These are phyloP conservation scores for Choristoneura fumiferana DNA, from an alignment of 1,140 invertebrate species.

Conservation along the genomic window DNA sequence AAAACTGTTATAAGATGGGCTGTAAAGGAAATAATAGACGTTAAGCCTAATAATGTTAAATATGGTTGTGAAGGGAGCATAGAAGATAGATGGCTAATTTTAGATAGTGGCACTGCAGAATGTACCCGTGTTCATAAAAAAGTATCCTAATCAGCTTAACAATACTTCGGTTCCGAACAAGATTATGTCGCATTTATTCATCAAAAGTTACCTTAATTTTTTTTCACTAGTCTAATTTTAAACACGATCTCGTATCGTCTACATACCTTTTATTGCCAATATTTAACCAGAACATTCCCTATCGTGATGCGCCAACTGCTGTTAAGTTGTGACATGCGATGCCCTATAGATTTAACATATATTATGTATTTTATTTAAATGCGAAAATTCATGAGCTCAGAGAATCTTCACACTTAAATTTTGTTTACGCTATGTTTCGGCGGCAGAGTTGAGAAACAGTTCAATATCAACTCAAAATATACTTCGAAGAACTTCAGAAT, in stretches of 20 bases:
- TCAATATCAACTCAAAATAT: neutral
- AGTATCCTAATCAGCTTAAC: slow-evolving; percentile 67
- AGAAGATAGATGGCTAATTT: slow-evolving; percentile 61
- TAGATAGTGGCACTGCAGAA: slow-evolving; percentile 72
- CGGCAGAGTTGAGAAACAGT: slow-evolving; percentile 42
- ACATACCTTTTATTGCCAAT: slow-evolving; percentile 65
- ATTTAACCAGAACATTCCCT: slow-evolving; percentile 46
- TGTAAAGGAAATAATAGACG: slow-evolving; percentile 30
- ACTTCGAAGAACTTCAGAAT: slow-evolving; percentile 41
- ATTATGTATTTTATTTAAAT: slow-evolving; percentile 57
- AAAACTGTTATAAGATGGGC: neutral
- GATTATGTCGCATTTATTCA: slow-evolving; percentile 62
- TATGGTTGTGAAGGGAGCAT: slow-evolving; percentile 33
- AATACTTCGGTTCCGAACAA: slow-evolving; percentile 62
- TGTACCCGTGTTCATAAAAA: slow-evolving; percentile 73
- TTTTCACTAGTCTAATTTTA: slow-evolving; percentile 54
- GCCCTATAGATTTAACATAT: slow-evolving; percentile 62
- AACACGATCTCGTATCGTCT: slow-evolving; percentile 50
- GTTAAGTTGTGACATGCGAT: slow-evolving; percentile 76
- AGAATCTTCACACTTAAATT: slow-evolving; percentile 64
- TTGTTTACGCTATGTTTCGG: slow-evolving; percentile 43
- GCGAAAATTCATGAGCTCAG: slow-evolving; percentile 69
- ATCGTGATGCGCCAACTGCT: slow-evolving; percentile 68
- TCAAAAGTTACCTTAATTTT: slow-evolving; percentile 54
- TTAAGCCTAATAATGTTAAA: slow-evolving; percentile 20